These are phyloP conservation scores for Cyrtorhinus lividipennis DNA, from an alignment of 1,140 invertebrate species.

Conservation along the genomic window DNA sequence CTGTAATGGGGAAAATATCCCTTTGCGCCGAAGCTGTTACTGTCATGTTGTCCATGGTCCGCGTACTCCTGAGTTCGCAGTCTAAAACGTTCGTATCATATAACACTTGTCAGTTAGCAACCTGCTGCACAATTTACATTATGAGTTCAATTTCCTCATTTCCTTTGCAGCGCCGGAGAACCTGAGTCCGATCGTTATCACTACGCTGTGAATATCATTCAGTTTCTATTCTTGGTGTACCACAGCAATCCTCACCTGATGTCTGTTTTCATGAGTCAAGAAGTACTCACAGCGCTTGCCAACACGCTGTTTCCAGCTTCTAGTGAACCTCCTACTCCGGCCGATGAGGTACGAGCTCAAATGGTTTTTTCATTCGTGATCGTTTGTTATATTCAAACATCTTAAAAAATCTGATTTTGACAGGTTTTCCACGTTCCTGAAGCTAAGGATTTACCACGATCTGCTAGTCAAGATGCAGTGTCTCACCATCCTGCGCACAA, in stretches of 20 bases:
- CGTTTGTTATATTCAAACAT: not conserved
- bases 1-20: conserved; percentile 60
- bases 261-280: conserved; percentile 76
- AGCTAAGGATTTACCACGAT: not conserved
- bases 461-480: not conserved
- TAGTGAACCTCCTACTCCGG: conserved; percentile 31
- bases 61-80: conserved; percentile 60
- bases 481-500: conserved; percentile 66
- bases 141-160: not conserved
- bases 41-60: conserved; percentile 69
- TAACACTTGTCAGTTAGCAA: not conserved
- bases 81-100: conserved; percentile 30
- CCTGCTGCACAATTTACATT: not conserved
- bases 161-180: no score
- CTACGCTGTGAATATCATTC: conserved; percentile 80
- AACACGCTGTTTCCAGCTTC: conserved; percentile 64
- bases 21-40: conserved; percentile 84
- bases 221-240: conserved; percentile 89
- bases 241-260: conserved; percentile 91
- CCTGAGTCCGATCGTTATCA: conserved; percentile 31
- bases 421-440: conserved; percentile 13
- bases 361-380: not conserved
- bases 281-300: conserved; percentile 76
- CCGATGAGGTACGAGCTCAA: conserved; percentile 44
- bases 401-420: not conserved